These are phyloP conservation scores for Abramis brama DNA, from an alignment of 2,113 vertebrate species.

Conservation along the genomic window DNA sequence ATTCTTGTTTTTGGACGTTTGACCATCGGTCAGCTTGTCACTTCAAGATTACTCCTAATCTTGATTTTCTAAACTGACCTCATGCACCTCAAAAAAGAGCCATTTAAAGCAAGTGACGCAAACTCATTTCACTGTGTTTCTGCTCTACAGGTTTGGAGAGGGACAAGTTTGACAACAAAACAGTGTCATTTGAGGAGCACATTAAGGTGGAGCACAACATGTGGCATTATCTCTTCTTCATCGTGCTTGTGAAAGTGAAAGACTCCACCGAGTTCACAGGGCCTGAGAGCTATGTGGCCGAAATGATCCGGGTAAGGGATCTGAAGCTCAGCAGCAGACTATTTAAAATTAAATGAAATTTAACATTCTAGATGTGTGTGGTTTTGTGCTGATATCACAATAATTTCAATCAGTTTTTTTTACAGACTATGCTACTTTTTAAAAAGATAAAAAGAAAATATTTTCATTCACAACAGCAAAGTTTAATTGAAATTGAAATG, in stretches of 20 bases:
- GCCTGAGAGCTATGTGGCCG: slow-evolving; percentile 97
- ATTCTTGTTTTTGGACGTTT: neutral
- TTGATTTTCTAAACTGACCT: slow-evolving; percentile 29
- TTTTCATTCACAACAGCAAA: neutral
- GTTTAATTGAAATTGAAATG: neutral
- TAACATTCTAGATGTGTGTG: neutral
- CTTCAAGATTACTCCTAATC: neutral
- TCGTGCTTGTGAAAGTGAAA: slow-evolving; percentile 97
- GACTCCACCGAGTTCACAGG: slow-evolving; percentile 98
- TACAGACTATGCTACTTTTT: too few species aligned
- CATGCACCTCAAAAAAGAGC: neutral
- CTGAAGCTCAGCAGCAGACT: neutral
- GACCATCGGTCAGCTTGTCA: neutral
- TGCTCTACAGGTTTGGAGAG: slow-evolving; percentile 86
- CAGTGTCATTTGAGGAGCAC: slow-evolving; percentile 98
- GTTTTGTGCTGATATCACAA: neutral
- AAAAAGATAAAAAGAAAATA: neutral
- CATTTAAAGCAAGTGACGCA: neutral
- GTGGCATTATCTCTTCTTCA: slow-evolving; percentile 99
- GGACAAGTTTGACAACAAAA: slow-evolving; percentile 99
- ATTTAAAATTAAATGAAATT: neutral
- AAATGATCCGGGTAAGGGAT: slow-evolving; percentile 94
- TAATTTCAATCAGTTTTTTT: neutral
- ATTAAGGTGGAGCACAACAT: slow-evolving; percentile 99
- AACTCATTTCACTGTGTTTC: neutral